A percentile compares a stretch with the other conserved stretches of the same genome.
Conservation (phyloP, 2,888 invertebrate genomes). For the Iphiclides podalirius region DNA sequence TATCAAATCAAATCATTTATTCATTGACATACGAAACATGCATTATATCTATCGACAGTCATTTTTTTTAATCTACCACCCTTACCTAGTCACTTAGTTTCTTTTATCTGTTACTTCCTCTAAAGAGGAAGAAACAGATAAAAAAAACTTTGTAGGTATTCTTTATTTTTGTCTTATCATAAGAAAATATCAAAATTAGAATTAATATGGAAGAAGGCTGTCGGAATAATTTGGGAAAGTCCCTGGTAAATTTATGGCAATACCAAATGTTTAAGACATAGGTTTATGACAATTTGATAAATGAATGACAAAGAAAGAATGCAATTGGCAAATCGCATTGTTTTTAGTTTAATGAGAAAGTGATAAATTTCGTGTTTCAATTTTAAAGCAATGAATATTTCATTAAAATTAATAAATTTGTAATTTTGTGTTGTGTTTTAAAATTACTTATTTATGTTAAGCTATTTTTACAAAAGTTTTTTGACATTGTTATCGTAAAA, state of each 20-base stretch:
- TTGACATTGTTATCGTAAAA: neutral
- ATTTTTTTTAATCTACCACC: no score
- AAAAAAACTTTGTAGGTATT: no score
- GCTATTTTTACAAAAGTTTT: neutral
- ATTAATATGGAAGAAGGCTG: neutral
- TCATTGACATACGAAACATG: no score
- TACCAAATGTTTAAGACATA: no score
- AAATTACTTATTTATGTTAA: neutral
- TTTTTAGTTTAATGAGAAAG: neutral
- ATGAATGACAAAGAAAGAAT: neutral
- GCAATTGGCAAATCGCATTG: neutral
- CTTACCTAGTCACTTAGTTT: no score
- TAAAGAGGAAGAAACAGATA: no score
- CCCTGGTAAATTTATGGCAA: neutral
- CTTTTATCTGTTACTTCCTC: no score
- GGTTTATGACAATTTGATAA: neutral
- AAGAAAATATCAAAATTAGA: neutral
- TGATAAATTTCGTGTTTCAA: neutral
- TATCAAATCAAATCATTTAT: no score
- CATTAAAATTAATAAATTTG: neutral
- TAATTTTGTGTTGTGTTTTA: neutral
- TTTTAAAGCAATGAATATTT: neutral
- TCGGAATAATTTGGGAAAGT: no score
- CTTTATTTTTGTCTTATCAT: no score
- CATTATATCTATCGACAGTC: no score